Evolutionary conservation across 2,888 invertebrate genomes (phyloP).

Genomic region (Drosophila hamatofila): DNA sequence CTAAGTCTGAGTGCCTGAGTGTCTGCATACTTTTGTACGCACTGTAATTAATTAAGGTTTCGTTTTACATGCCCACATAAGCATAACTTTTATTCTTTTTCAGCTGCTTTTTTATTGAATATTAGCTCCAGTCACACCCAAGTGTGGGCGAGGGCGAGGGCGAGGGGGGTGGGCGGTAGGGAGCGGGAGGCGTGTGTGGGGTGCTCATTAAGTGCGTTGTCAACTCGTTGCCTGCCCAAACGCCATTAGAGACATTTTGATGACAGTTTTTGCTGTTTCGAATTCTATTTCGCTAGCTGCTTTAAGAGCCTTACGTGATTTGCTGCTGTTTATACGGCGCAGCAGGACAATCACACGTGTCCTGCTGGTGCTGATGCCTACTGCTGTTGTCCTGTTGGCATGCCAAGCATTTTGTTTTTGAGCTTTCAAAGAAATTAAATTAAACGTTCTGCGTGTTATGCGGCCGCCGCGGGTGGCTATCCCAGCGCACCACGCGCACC

Average conservation of each 20-base stretch:
- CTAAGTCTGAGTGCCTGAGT: not conserved
- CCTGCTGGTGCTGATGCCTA: conserved; percentile 32
- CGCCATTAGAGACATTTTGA: conserved; percentile 81
- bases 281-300: not conserved
- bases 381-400: conserved; percentile 52
- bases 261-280: conserved; percentile 64
- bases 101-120: conserved; percentile 64
- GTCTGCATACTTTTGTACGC: conserved; percentile 30
- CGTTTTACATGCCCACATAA: conserved; percentile 69
- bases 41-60: conserved; percentile 72
- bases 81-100: conserved; percentile 59
- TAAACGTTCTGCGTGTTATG: conserved; percentile 81
- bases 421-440: conserved; percentile 82
- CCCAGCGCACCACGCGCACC: not conserved
- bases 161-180: not conserved
- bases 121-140: conserved; percentile 64
- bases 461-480: conserved; percentile 46
- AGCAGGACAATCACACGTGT: conserved; percentile 36
- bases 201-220: conserved; percentile 72
- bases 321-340: conserved; percentile 52
- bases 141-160: not conserved
- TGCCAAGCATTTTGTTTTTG: conserved; percentile 72
- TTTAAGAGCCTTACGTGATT: conserved; percentile 70
- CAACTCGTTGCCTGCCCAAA: conserved; percentile 77
- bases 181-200: conserved; percentile 4